Percentiles rank a stretch among this genome's conserved stretches.
These are phyloP conservation scores for Enteromius argenteus DNA, from an alignment of 2,797 vertebrate genomes.

Conservation along the genomic window DNA sequence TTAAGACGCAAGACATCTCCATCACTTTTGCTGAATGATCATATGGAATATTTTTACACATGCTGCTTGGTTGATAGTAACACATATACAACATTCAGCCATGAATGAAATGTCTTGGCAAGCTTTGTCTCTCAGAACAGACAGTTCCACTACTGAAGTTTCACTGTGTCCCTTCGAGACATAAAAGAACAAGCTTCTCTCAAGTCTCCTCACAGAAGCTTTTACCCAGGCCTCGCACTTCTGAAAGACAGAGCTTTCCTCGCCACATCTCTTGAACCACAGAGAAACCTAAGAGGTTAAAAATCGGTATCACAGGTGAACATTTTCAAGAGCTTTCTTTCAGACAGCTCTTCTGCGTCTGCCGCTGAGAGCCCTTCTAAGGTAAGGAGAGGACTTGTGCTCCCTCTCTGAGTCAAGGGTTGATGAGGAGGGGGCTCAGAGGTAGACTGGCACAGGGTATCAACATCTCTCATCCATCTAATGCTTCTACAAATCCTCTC, in stretches of 20 bases:
- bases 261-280: slow-evolving; percentile 41
- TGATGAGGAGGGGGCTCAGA: slow-evolving; percentile 41
- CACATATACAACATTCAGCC: neutral
- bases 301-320: slow-evolving; percentile 55
- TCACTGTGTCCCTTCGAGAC: slow-evolving; percentile 25
- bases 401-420: slow-evolving; percentile 46
- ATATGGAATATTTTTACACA: slow-evolving; percentile 26
- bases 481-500: slow-evolving; percentile 44
- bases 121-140: slow-evolving; percentile 10
- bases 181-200: slow-evolving; percentile 44
- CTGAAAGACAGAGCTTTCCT: slow-evolving; percentile 35
- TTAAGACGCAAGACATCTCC: neutral
- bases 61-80: slow-evolving; percentile 33
- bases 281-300: slow-evolving; percentile 50
- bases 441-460: slow-evolving; percentile 24
- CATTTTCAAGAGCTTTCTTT: slow-evolving; percentile 50
- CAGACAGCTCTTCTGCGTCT: slow-evolving; percentile 52
- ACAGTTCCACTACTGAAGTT: slow-evolving; percentile 20
- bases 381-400: slow-evolving; percentile 47
- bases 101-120: slow-evolving; percentile 17
- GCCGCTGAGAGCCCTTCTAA: slow-evolving; percentile 47
- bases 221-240: slow-evolving; percentile 21
- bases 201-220: slow-evolving; percentile 44
- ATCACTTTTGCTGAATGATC: neutral
- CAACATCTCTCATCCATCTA: slow-evolving; percentile 43